These are phyloP conservation scores for Synanthedon myopaeformis DNA, from an alignment of 2,888 invertebrate genomes.

Conservation along the genomic window DNA sequence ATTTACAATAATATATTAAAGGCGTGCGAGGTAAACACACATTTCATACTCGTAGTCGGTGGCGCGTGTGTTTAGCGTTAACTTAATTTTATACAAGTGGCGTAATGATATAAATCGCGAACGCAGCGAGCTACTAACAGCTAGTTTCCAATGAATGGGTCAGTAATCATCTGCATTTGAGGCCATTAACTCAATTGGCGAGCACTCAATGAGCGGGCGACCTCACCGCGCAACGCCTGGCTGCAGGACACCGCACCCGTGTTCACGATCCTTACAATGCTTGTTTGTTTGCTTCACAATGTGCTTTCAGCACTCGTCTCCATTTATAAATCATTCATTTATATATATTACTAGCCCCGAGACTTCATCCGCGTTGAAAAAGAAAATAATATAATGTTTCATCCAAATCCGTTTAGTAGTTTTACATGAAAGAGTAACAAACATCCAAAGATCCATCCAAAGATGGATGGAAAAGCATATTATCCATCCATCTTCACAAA, in stretches of 20 bases:
- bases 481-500: too few relatives aligned
- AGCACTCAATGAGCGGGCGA: slow-evolving; percentile 52
- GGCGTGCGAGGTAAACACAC: slow-evolving; percentile 23
- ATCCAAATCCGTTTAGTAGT: too few relatives aligned
- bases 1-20: slow-evolving; percentile 15
- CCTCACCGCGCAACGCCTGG: slow-evolving; percentile 46
- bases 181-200: slow-evolving; percentile 67
- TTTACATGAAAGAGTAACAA: too few relatives aligned
- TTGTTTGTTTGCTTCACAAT: slow-evolving; percentile 52
- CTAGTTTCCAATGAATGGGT: slow-evolving; percentile 61
- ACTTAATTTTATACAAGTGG: slow-evolving; percentile 37
- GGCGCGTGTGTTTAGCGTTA: slow-evolving; percentile 37
- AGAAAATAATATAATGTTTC: too few relatives aligned
- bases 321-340: not conserved
- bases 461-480: too few relatives aligned
- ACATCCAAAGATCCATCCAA: too few relatives aligned
- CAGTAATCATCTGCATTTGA: slow-evolving; percentile 67
- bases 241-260: slow-evolving; percentile 39
- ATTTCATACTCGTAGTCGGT: slow-evolving; percentile 16
- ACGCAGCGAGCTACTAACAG: slow-evolving; percentile 33
- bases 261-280: slow-evolving; percentile 24
- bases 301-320: slow-evolving; percentile 25
- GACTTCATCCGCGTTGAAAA: too few relatives aligned
- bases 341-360: too few relatives aligned
- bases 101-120: slow-evolving; percentile 43